A percentile compares a stretch with the other conserved stretches of the same genome.
These are phyloP conservation scores for Cephus sareptanus DNA, from an alignment of 2,888 invertebrate species.

Conservation along the genomic window DNA sequence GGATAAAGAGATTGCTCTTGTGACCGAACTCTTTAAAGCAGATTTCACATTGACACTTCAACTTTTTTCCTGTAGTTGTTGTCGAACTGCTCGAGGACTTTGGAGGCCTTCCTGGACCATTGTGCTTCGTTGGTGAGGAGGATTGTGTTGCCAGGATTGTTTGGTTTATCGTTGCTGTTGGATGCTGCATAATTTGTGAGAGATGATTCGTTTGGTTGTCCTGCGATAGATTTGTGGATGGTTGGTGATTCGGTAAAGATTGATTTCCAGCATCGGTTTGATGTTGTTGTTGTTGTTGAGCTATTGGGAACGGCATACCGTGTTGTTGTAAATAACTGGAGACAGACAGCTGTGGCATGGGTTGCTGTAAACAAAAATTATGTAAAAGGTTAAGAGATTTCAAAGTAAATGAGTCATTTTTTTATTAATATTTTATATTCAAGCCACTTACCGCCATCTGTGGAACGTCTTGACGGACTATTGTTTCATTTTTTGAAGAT, in stretches of 20 bases:
- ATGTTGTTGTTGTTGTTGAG: slow-evolving; percentile 17
- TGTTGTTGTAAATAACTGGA: slow-evolving; percentile 42
- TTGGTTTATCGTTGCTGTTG: slow-evolving; percentile 27
- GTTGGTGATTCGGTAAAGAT: slow-evolving; percentile 16
- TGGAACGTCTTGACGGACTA: slow-evolving; percentile 45
- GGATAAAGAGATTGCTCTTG: slow-evolving; percentile 63
- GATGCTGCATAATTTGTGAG: slow-evolving; percentile 24
- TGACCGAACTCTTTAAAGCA: slow-evolving; percentile 64
- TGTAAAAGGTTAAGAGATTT: background rate
- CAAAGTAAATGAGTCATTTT: background rate
- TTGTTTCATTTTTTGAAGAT: slow-evolving; percentile 49
- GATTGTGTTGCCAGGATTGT: slow-evolving; percentile 15
- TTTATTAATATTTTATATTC: background rate
- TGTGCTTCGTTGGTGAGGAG: slow-evolving; percentile 41
- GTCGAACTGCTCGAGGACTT: slow-evolving; percentile 37
- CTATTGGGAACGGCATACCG: slow-evolving; percentile 32
- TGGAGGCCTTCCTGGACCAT: slow-evolving; percentile 53
- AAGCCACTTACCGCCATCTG: slow-evolving; percentile 43
- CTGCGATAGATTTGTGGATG: slow-evolving; percentile 19
- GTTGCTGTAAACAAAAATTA: slow-evolving; percentile 32
- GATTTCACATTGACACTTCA: slow-evolving; percentile 62
- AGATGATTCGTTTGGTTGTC: slow-evolving; percentile 30
- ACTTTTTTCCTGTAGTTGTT: slow-evolving; percentile 46
- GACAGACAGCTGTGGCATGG: slow-evolving; percentile 41
- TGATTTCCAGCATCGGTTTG: slow-evolving; percentile 24